Evolutionary conservation across 2,797 vertebrate genomes (phyloP).

Genomic region (Glossophaga mutica): DNA sequence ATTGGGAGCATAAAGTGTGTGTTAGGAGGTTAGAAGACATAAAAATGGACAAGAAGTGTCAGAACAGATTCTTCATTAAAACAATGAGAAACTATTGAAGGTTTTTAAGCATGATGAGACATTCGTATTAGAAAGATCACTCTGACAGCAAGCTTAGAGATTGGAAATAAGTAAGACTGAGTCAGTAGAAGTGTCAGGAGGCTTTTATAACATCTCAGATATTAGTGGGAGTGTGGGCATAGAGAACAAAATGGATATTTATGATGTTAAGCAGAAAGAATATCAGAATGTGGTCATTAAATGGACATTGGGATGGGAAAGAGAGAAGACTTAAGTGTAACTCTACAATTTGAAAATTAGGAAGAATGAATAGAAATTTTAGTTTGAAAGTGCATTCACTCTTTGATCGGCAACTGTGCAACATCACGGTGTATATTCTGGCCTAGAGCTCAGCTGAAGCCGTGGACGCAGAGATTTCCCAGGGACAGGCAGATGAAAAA

Average conservation of each 20-base stretch:
- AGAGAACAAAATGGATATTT: not conserved
- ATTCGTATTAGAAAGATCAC: not conserved
- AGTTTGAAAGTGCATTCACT: not conserved
- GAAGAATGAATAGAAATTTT: not conserved
- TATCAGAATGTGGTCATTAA: not conserved
- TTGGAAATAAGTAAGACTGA: not conserved
- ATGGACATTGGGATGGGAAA: not conserved
- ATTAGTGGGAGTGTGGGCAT: not conserved
- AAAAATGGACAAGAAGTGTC: not conserved
- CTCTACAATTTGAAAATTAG: not conserved
- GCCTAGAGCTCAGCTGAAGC: not conserved
- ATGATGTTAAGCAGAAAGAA: not conserved
- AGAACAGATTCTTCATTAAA: not conserved
- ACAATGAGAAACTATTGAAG: not conserved
- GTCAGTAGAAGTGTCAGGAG: not conserved
- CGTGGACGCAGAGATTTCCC: fast-evolving
- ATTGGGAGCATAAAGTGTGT: not conserved
- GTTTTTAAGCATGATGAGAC: not conserved
- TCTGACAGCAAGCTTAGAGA: not conserved
- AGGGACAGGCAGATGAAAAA: not conserved
- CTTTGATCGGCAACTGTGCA: not conserved
- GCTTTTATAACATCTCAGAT: not conserved
- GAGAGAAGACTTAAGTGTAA: not conserved
- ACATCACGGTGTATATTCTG: not conserved
- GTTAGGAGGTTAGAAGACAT: not conserved